Evolutionary conservation across 37 sponge, comb jelly and placozoan genomes (phyloP).

Genomic region (Oopsacas minuta): DNA sequence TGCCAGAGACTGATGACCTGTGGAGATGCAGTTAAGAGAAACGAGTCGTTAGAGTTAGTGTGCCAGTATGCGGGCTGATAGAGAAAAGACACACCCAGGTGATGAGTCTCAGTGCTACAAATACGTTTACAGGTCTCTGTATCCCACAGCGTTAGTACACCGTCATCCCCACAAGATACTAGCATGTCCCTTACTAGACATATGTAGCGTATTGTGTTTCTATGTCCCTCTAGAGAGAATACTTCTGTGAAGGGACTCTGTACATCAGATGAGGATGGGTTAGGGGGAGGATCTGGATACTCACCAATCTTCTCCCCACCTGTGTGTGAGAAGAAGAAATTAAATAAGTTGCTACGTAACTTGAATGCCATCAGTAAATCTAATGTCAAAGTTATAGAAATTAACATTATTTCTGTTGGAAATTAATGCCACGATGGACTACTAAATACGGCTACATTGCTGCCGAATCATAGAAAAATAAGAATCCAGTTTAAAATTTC

Average conservation of each 20-base stretch:
- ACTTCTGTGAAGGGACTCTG: slow-evolving; percentile 11
- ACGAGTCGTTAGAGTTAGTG: background rate
- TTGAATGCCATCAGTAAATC: background rate
- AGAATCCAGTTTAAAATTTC: too few relatives aligned
- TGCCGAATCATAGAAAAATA: too few relatives aligned
- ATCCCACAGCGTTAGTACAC: background rate
- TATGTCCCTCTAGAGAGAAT: background rate
- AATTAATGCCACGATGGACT: too few relatives aligned
- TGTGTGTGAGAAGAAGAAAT: background rate
- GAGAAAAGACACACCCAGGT: background rate
- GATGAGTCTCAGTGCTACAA: background rate
- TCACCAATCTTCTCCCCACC: background rate
- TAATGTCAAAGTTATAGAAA: too few relatives aligned
- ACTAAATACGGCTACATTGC: too few relatives aligned
- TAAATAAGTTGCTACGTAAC: background rate
- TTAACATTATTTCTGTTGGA: too few relatives aligned
- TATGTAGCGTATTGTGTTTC: background rate
- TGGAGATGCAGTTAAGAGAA: background rate
- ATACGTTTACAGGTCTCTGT: background rate
- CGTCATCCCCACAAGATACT: slow-evolving; percentile 8
- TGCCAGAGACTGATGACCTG: slow-evolving; percentile 1
- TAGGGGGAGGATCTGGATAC: background rate
- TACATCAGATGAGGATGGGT: background rate
- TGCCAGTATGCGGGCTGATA: slow-evolving; percentile 12
- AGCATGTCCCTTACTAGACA: background rate